Evolutionary conservation across 2,113 vertebrate species (phyloP).

Genomic region (Nothobranchius furzeri): DNA sequence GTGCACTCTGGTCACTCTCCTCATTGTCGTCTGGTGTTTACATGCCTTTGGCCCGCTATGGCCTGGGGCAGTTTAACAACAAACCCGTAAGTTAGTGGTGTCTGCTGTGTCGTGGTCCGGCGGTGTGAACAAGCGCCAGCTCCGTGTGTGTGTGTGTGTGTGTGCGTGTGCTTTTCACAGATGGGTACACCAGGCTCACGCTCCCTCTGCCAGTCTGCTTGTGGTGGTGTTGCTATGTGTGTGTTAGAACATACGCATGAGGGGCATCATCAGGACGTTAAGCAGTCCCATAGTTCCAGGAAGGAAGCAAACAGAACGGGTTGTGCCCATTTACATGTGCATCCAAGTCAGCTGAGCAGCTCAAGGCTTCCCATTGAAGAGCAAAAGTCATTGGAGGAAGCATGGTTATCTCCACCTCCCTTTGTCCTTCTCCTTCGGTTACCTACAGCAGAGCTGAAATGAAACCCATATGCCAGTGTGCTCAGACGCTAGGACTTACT

Average conservation of each 20-base stretch:
- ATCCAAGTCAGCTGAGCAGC: slow-evolving; percentile 22
- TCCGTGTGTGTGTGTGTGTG: slow-evolving; percentile 38
- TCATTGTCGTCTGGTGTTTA: slow-evolving; percentile 70
- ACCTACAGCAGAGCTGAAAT: slow-evolving; percentile 73
- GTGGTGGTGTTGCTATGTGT: slow-evolving; percentile 44
- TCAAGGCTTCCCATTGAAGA: slow-evolving; percentile 31
- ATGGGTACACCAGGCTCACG: slow-evolving; percentile 32
- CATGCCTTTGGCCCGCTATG: slow-evolving; percentile 57
- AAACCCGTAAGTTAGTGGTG: slow-evolving; percentile 58
- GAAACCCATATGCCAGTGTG: slow-evolving; percentile 65
- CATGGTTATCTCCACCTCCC: slow-evolving; percentile 43
- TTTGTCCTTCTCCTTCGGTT: slow-evolving; percentile 18
- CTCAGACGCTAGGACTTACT: slow-evolving; percentile 46
- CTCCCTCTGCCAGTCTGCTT: slow-evolving; percentile 17
- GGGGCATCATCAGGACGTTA: slow-evolving; percentile 62
- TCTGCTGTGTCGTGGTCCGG: slow-evolving; percentile 51
- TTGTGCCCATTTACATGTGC: slow-evolving; percentile 14
- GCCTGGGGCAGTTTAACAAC: slow-evolving; percentile 57
- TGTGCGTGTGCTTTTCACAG: slow-evolving; percentile 41
- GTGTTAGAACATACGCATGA: slow-evolving; percentile 18
- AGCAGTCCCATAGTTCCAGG: slow-evolving; percentile 64
- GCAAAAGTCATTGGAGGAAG: slow-evolving; percentile 29
- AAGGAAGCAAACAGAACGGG: slow-evolving; percentile 31
- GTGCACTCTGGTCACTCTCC: slow-evolving; percentile 67
- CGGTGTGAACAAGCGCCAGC: slow-evolving; percentile 29